phyloP scores from a whole-genome alignment of 2,113 vertebrate species.

The Crotalus helleri region DNA sequence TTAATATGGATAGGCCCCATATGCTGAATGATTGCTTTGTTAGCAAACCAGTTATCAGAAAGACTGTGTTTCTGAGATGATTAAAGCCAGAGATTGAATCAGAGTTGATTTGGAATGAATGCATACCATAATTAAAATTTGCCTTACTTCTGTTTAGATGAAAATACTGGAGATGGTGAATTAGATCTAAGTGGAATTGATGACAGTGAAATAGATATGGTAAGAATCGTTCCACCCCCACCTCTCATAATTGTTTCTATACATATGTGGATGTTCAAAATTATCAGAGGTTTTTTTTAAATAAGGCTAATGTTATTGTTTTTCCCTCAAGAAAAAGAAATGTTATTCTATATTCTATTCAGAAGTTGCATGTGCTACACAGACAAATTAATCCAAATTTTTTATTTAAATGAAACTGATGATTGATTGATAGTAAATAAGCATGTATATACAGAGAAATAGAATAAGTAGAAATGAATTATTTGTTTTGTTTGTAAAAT shows the following conservation, averaged over 20 bases:
- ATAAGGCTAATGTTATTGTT: not conserved
- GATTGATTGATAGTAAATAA: not conserved
- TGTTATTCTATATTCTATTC: not conserved
- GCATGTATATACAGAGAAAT: not conserved
- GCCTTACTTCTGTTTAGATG: conserved; percentile 69
- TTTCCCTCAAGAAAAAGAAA: not conserved
- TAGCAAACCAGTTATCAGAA: conserved; percentile 1
- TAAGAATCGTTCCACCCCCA: conserved; percentile 52
- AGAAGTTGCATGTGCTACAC: not conserved
- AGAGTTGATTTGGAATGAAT: conserved; percentile 18
- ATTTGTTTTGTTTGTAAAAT: not conserved
- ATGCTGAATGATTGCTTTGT: conserved; percentile 25
- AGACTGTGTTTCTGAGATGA: not conserved
- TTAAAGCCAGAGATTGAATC: conserved; percentile 18
- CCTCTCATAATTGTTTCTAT: not conserved
- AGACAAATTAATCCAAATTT: not conserved
- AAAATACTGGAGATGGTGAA: conserved; percentile 77
- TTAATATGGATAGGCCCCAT: not conserved
- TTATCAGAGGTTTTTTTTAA: not conserved
- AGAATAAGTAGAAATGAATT: not conserved
- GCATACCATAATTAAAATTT: conserved; percentile 41
- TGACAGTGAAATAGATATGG: conserved; percentile 91
- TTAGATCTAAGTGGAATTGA: conserved; percentile 95
- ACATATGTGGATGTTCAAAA: not conserved
- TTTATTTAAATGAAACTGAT: not conserved